Evolutionary conservation across 2,797 vertebrate species (phyloP).

Genomic region (Perodicticus potto): DNA sequence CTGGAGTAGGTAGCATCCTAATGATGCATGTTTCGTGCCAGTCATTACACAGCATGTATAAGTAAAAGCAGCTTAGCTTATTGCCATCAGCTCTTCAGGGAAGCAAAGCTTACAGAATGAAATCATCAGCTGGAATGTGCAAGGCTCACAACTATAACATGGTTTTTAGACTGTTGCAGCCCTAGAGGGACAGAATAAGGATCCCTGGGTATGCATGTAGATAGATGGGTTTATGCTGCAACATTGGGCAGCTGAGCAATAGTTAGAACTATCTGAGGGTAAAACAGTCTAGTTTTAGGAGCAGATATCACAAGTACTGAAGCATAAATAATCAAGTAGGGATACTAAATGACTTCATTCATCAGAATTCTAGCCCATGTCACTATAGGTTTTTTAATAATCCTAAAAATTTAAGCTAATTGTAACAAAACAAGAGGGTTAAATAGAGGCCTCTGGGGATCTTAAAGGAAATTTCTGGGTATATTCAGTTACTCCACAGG

Average conservation of each 20-base stretch:
- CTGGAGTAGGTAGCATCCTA: neutral
- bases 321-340: neutral
- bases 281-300: neutral
- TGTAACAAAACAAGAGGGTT: neutral
- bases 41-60: neutral
- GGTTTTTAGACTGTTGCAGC: neutral
- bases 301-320: neutral
- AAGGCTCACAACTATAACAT: neutral
- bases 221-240: neutral
- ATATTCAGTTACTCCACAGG: neutral
- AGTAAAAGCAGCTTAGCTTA: constrained; percentile 13
- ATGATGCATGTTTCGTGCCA: neutral
- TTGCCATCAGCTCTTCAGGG: neutral
- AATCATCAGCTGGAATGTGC: neutral
- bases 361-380: neutral
- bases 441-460: neutral
- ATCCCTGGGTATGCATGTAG: neutral
- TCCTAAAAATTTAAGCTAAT: neutral
- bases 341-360: neutral
- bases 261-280: neutral
- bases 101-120: neutral
- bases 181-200: neutral
- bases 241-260: neutral
- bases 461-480: neutral
- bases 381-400: neutral